Evolutionary conservation across 2,113 vertebrate species (phyloP), one percentile per base, ranked within the genome.

Genomic region (Noturus placidus): DNA sequence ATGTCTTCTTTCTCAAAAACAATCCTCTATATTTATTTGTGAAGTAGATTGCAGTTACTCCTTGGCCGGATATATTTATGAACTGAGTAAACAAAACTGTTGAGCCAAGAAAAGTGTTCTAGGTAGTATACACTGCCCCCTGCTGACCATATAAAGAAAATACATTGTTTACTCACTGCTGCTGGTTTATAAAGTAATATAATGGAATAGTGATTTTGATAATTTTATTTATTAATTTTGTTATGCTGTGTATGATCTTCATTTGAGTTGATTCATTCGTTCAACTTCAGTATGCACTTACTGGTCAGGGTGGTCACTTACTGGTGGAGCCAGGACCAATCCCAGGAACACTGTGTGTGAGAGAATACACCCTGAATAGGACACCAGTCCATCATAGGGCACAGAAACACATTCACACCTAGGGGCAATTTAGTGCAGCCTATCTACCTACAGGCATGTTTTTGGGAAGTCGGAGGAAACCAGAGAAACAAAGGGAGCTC

Each of bases 91-190:
- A n/a, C 70, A 77, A 59, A 67, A 76, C 10, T 50, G 0, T 67
- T 80, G 13, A 69, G 79, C 33, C 17, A 57, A 10, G 78, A 80
- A 86, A 54, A 42, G 8, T 15, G 11, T 35, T 33, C 0, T 52
- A 78, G 56, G 72, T 79, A 52, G 61, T 69, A 69, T 27, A 81
- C 15, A n/a, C 61, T 67, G 52, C 77, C 85, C 61, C 33, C 77
- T 86, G 76, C 61, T 69, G 76, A 80, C 46, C 11, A 38, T 70
- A 69, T 27, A n/a, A 56, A 25, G 8, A 54, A 57, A 38, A 81
- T 86, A 56, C 46, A 54, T 2, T 42, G 76, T 33, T 59, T 13
- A 42, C 15, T 52, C 14, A 27, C 9, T 72, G 5, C 13, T 50
- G 57, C 27, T 86, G 15, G 22, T 46, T 22, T 2, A 38, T 22